Percentiles rank a stretch among this genome's conserved stretches.
These are phyloP conservation scores for Penaeus vannamei DNA, from an alignment of 1,140 invertebrate species.

Conservation along the genomic window DNA sequence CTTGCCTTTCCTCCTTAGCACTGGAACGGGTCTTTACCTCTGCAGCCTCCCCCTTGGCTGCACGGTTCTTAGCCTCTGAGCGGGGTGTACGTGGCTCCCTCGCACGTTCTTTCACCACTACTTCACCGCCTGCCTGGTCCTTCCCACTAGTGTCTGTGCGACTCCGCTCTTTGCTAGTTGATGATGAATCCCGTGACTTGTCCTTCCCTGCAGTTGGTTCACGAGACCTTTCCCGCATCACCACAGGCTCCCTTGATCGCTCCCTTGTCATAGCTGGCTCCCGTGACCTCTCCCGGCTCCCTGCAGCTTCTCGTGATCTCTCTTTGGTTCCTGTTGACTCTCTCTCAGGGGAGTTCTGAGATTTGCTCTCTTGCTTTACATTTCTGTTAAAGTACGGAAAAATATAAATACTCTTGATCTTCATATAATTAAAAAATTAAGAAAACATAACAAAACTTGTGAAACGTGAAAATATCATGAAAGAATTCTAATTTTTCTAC, in stretches of 20 bases:
- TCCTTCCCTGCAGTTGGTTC: slow-evolving; percentile 49
- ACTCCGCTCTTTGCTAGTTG: neutral
- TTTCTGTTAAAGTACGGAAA: neutral
- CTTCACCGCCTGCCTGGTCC: slow-evolving; percentile 1
- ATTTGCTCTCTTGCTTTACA: slow-evolving; percentile 39
- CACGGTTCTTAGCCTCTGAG: slow-evolving; percentile 47
- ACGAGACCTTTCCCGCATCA: slow-evolving; percentile 28
- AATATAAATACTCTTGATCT: neutral
- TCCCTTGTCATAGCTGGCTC: slow-evolving; percentile 28
- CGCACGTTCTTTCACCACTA: slow-evolving; percentile 28
- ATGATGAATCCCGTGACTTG: slow-evolving; percentile 23
- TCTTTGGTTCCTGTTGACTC: slow-evolving; percentile 43
- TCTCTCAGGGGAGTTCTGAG: slow-evolving; percentile 16
- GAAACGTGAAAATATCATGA: no score
- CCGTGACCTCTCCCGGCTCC: slow-evolving; percentile 11
- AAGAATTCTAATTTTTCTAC: no score
- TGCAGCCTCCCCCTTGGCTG: slow-evolving; percentile 12
- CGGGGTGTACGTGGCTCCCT: slow-evolving; percentile 52
- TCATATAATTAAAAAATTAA: no score
- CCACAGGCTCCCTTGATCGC: slow-evolving; percentile 15
- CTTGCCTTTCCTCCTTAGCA: slow-evolving; percentile 34
- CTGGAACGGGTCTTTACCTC: slow-evolving; percentile 55
- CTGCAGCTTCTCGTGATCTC: slow-evolving; percentile 9
- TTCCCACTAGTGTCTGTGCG: neutral
- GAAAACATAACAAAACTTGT: no score